A percentile compares a stretch with the other conserved stretches of the same genome.
These are phyloP conservation scores for Chelonia mydas DNA, from an alignment of 2,797 vertebrate species.

Conservation along the genomic window DNA sequence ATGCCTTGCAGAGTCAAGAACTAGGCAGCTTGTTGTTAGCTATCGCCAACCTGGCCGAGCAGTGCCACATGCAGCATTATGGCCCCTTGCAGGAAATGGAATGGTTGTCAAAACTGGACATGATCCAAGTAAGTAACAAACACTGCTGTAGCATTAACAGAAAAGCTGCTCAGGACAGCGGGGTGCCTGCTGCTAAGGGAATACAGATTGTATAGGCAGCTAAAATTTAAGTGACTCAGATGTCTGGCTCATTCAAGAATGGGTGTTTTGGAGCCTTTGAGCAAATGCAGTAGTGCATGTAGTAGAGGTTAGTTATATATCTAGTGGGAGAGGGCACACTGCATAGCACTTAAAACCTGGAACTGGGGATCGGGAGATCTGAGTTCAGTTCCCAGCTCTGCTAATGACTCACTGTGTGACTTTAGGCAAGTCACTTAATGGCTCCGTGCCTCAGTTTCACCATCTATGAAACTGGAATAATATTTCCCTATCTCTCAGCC, in stretches of 20 bases:
- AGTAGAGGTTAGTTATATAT: accelerated
- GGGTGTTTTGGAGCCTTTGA: background rate
- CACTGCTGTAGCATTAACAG: background rate
- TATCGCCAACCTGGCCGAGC: conserved; percentile 81
- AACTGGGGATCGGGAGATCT: background rate
- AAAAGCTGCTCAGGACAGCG: background rate
- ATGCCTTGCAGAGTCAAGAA: conserved; percentile 76
- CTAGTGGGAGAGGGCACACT: accelerated
- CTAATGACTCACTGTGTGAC: accelerated
- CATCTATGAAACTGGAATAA: background rate
- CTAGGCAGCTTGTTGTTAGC: conserved; percentile 76
- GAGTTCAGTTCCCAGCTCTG: background rate
- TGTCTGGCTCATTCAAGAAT: background rate
- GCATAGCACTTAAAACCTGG: background rate
- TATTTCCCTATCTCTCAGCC: background rate
- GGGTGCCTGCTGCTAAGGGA: accelerated
- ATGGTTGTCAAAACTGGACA: conserved; percentile 79
- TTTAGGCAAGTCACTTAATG: background rate
- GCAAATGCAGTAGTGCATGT: background rate
- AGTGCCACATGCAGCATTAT: conserved; percentile 79
- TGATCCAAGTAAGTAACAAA: conserved; percentile 81
- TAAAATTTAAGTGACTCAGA: background rate
- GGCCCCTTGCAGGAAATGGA: conserved; percentile 72
- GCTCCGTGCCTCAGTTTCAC: background rate
- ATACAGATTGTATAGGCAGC: accelerated